These are phyloP conservation scores for Stomatorhinus walkeri DNA, from an alignment of 2,797 vertebrate species.

Conservation along the genomic window DNA sequence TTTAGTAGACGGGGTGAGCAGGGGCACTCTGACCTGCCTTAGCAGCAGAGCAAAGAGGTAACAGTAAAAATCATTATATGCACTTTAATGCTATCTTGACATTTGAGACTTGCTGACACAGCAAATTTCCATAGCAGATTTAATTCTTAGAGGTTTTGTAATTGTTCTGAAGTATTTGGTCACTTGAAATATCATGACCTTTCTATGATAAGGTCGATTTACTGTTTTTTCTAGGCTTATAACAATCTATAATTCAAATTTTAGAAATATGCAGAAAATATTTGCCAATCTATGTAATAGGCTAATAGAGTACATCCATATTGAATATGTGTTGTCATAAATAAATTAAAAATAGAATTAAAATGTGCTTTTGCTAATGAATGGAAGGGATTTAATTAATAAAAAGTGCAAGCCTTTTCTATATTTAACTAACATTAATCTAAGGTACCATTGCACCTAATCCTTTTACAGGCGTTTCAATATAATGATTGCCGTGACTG, in stretches of 20 bases:
- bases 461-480: constrained; percentile 13
- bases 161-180: neutral
- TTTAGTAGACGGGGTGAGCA: neutral
- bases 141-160: neutral
- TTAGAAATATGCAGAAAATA: neutral
- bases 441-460: neutral
- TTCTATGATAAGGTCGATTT: neutral
- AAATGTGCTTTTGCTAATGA: neutral
- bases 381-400: neutral
- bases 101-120: neutral
- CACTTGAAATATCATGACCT: neutral
- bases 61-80: neutral
- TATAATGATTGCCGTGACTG: constrained; percentile 16
- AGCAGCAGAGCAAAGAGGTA: neutral
- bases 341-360: neutral
- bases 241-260: neutral
- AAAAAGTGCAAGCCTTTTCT: neutral
- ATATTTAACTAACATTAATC: constrained; percentile 12
- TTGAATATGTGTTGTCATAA: neutral
- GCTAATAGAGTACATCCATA: neutral
- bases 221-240: neutral
- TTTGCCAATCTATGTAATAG: neutral
- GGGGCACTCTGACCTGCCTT: neutral
- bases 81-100: neutral
- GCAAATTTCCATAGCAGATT: neutral